phyloP scores from a whole-genome alignment of 2,797 vertebrate genomes.

The Aplochiton taeniatus region DNA sequence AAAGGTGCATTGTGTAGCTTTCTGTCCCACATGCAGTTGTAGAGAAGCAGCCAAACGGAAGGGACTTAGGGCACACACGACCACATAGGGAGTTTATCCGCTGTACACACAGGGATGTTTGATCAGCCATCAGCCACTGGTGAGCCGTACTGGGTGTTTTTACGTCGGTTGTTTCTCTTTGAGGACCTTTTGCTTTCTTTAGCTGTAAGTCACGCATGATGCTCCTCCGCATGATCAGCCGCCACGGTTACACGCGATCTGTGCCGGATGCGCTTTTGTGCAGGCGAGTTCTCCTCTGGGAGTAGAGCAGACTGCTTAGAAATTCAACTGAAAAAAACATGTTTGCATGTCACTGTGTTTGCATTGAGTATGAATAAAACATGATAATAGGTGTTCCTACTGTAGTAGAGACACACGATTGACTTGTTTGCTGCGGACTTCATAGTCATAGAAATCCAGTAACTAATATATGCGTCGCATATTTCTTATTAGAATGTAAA shows the following conservation, averaged over 20 bases:
- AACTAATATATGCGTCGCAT: too few relatives aligned
- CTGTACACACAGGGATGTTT: conserved; percentile 3
- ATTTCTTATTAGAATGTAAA: too few relatives aligned
- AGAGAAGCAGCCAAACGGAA: conserved; percentile 46
- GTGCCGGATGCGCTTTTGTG: conserved; percentile 32
- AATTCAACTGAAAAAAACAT: conserved; percentile 56
- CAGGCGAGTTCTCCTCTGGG: conserved; percentile 32
- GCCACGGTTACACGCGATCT: conserved; percentile 32
- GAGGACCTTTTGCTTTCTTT: conserved; percentile 46
- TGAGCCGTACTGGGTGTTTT: not conserved
- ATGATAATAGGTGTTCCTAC: conserved; percentile 46
- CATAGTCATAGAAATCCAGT: not conserved
- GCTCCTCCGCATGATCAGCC: conserved; percentile 26
- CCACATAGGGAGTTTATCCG: conserved; percentile 7
- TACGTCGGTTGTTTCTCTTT: conserved; percentile 23
- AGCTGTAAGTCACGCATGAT: conserved; percentile 32
- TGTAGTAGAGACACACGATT: conserved; percentile 28
- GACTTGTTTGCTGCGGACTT: conserved; percentile 12
- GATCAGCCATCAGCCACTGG: conserved; percentile 25
- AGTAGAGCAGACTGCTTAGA: conserved; percentile 44
- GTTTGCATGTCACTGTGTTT: conserved; percentile 68
- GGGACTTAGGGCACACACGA: conserved; percentile 49
- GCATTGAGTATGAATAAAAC: conserved; percentile 58
- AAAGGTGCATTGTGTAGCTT: conserved; percentile 61
- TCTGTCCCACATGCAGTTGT: conserved; percentile 40